Evolutionary conservation across 2,888 invertebrate genomes (phyloP).

Genomic region (Steinernema scapterisci): DNA sequence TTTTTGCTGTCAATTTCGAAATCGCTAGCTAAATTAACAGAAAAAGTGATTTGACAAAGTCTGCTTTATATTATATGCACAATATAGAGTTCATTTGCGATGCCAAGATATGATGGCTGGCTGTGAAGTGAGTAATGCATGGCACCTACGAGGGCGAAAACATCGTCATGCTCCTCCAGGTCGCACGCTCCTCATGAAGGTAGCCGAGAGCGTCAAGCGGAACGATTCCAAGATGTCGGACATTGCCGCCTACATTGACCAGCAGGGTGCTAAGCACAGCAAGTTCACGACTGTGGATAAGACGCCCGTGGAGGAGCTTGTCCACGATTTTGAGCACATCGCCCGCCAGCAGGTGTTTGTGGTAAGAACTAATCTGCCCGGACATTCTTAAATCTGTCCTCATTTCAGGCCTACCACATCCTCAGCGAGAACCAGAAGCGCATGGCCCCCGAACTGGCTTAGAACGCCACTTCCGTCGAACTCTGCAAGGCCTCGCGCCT

Average conservation of each 20-base stretch:
- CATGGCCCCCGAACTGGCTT: slow-evolving; percentile 79
- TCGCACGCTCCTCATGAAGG: slow-evolving; percentile 72
- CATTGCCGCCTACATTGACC: slow-evolving; percentile 49
- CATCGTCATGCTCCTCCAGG: slow-evolving; percentile 87
- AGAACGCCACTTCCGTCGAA: slow-evolving; percentile 85
- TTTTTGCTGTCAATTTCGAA: no score
- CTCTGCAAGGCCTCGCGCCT: slow-evolving; percentile 73
- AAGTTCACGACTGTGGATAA: slow-evolving; percentile 7
- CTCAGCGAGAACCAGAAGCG: slow-evolving; percentile 39
- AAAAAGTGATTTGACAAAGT: no score
- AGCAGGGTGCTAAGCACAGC: slow-evolving; percentile 37
- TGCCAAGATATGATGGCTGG: no score
- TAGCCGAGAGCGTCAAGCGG: slow-evolving; percentile 44
- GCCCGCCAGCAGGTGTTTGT: slow-evolving; percentile 44
- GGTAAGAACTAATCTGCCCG: slow-evolving; percentile 39
- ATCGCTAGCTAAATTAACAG: no score
- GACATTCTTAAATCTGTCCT: background rate
- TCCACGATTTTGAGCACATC: slow-evolving; percentile 46
- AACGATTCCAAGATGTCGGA: slow-evolving; percentile 38
- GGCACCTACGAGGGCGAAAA: slow-evolving; percentile 97
- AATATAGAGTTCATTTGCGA: no score
- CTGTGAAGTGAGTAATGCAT: no score
- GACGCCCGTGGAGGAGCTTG: slow-evolving; percentile 4
- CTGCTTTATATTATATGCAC: no score
- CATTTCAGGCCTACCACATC: background rate